Evolutionary conservation across 2,113 vertebrate species (phyloP).

Genomic region (Spilogale gracilis): DNA sequence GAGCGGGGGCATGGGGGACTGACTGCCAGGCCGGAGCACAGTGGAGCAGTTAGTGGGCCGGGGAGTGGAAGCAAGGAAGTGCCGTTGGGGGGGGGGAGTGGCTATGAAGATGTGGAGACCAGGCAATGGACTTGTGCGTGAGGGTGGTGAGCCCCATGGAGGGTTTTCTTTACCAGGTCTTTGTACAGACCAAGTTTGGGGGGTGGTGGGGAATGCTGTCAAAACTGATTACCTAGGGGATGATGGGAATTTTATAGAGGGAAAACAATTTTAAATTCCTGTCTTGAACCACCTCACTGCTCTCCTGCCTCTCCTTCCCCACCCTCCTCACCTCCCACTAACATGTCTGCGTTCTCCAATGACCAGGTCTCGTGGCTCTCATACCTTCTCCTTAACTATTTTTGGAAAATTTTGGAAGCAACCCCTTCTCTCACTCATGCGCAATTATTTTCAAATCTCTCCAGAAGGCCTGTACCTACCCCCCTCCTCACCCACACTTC

Average conservation of each 20-base stretch:
- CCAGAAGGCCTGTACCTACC: not conserved
- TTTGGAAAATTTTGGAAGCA: constrained; percentile 22
- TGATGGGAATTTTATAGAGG: not conserved
- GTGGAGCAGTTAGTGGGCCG: not conserved
- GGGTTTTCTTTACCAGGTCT: not conserved
- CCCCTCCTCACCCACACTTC: not conserved
- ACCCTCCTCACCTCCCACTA: no score
- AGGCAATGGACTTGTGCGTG: rapidly evolving
- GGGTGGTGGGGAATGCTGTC: not conserved
- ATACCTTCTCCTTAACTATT: not conserved
- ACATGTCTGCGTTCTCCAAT: not conserved
- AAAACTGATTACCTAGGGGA: not conserved
- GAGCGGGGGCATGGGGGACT: not conserved
- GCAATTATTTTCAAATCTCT: constrained; percentile 26
- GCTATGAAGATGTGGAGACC: no score
- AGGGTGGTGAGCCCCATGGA: not conserved
- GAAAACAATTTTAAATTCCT: not conserved
- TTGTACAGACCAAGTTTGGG: not conserved
- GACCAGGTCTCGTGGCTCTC: not conserved
- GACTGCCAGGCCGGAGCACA: not conserved
- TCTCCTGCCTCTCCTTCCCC: not conserved
- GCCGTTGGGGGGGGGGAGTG: not conserved
- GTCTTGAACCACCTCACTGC: rapidly evolving
- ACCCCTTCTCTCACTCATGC: not conserved
- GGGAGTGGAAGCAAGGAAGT: not conserved